phyloP scores from a whole-genome alignment of 2,113 vertebrate genomes.

The Mustela lutreola region DNA sequence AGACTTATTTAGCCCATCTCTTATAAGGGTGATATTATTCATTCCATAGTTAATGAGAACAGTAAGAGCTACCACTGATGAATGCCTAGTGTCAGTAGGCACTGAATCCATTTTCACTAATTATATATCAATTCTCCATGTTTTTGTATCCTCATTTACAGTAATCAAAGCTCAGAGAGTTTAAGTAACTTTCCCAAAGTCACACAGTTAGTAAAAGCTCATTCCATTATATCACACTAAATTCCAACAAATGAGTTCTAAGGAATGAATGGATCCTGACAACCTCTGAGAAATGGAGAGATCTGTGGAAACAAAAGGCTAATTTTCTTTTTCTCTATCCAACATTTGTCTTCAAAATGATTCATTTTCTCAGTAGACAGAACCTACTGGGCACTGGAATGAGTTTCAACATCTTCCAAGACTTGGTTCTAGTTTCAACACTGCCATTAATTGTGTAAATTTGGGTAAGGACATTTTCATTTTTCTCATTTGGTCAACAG shows the following conservation, averaged over 20 bases:
- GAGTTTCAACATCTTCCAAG: neutral
- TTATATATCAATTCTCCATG: neutral
- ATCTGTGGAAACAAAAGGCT: neutral
- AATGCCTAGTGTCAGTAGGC: neutral
- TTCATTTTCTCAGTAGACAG: neutral
- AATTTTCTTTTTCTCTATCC: neutral
- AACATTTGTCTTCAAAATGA: neutral
- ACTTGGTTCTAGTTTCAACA: neutral
- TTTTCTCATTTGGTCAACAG: neutral
- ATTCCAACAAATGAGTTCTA: neutral
- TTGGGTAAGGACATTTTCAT: neutral
- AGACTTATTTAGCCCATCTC: neutral
- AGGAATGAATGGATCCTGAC: neutral
- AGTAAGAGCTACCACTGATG: neutral
- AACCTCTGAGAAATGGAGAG: neutral
- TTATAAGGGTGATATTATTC: neutral
- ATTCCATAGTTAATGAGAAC: neutral
- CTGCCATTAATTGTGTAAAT: neutral
- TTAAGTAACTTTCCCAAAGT: conserved; percentile 7
- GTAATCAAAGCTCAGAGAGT: neutral
- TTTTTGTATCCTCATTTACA: neutral
- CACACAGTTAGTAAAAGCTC: neutral
- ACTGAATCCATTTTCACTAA: neutral
- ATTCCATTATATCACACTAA: neutral
- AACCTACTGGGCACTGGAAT: neutral